Evolutionary conservation across 1,140 invertebrate genomes (phyloP), one percentile per base, ranked within the genome.

Genomic region (Pinna nobilis): DNA sequence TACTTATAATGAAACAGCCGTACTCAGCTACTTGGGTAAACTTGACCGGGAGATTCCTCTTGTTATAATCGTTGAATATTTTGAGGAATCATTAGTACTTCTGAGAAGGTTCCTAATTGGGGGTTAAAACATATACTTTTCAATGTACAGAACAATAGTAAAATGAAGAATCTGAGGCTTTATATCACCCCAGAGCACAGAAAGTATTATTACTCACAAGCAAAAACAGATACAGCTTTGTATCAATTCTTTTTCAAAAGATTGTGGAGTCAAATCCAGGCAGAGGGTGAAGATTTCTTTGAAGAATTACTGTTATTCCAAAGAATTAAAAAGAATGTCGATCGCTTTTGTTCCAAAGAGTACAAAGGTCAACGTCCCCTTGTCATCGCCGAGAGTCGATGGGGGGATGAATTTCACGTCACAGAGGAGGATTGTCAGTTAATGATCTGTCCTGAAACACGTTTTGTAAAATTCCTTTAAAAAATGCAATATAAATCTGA

Each of bases 81-180:
- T 91, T 79, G 90, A 91, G 60, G 90, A 90, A 74, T 91, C 91
- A 4, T 73, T 91, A 25, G 83, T 92, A 30, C 78, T 91, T 9
- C 78, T 92, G 63, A 82, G 81, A 20, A 76, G 90, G 59, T 53
- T 88, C 1, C 84, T 92, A 88, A 87, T 65, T 92, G 91, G 91
- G 78, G 88, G 18, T 71, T 88, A 9, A 84, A 87, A 39, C 84
- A 90, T 60, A 79, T 91, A 4, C 68, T 89, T 1, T 80, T 77
- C 35, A 25, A 74, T 9, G 64, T 64, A n/a, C n/a, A n/a, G n/a
- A 57, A 64, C 15, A 70, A 70, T 15, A 51, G 65, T 3, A n/a
- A n/a, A n/a, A n/a, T n/a, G n/a, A n/a, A n/a, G n/a, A 70, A 35
- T 1, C 18, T n/a, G n/a, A n/a, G n/a, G n/a, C n/a, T 49, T 23